phyloP scores from a whole-genome alignment of 2,113 vertebrate genomes.

The Bostrychus sinensis region DNA sequence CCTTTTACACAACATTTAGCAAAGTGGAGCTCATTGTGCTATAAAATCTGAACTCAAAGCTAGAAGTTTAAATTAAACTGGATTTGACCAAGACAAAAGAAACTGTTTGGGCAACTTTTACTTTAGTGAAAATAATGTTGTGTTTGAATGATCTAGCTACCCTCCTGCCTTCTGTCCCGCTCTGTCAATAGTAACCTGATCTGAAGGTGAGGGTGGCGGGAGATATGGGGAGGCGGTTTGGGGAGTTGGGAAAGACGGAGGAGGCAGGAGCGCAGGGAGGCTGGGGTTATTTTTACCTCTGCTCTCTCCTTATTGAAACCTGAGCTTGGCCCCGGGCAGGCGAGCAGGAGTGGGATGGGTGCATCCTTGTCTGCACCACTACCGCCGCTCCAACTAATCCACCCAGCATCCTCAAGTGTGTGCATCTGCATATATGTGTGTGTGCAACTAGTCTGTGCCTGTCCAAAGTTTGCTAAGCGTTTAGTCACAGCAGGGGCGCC shows the following conservation, averaged over 20 bases:
- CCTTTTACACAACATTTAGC: too few species aligned
- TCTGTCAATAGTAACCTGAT: conserved; percentile 77
- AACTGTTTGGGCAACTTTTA: too few species aligned
- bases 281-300: conserved; percentile 77
- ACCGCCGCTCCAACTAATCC: conserved; percentile 74
- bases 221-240: conserved; percentile 57
- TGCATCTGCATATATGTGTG: conserved; percentile 27
- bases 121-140: conserved; percentile 44
- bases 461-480: conserved; percentile 66
- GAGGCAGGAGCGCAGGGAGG: conserved; percentile 58
- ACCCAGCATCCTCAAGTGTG: conserved; percentile 71
- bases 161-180: conserved; percentile 57
- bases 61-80: too few species aligned
- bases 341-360: conserved; percentile 69
- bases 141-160: conserved; percentile 55
- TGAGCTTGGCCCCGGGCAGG: conserved; percentile 80
- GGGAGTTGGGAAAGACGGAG: conserved; percentile 53
- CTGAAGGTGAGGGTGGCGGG: conserved; percentile 63
- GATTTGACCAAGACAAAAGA: too few species aligned
- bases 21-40: too few species aligned
- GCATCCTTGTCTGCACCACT: neutral
- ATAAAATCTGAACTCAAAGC: too few species aligned
- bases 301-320: conserved; percentile 73
- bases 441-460: conserved; percentile 53
- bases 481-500: conserved; percentile 56